Evolutionary conservation across 2,888 invertebrate species (phyloP), one percentile per base, ranked within the genome.

Genomic region (Spilosoma lubricipeda): DNA sequence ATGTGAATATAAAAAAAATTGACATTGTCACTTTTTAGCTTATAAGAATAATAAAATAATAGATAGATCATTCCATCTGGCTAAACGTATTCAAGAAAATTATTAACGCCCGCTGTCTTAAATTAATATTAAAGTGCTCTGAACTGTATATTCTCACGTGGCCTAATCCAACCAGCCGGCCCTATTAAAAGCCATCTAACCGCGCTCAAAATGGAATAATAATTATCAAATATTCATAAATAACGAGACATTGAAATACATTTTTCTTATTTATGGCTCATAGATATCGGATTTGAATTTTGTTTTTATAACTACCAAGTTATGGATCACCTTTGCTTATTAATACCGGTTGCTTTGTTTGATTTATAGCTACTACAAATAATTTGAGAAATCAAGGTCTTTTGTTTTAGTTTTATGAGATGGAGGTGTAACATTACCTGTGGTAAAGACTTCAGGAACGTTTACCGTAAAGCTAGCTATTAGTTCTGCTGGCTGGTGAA

Each of bases 81-180:
- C 86, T 75, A 36, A 64, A 77, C 80, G 79, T 88, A 86, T 87
- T 88, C 73, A 75, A 73, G 69, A 74, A 80, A 87, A 45, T 45
- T 87, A 87, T 85, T 88, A 87, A 89, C 87, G 89, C 87, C 84
- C 87, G 89, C 87, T 83, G 82, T 86, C 85, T 89, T 87, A 89
- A 90, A 92, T 93, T 91, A 90, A 92, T 92, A 90, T 92, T 86
- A 82, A 90, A 90, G 86, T 88, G 84, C 84, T 89, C 86, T 87
- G 87, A 80, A 80, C 23, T 68, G 81, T 81, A 83, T 86, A 87
- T 92, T 93, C 92, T 93, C 93, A 92, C 92, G 90, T 90, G 84
- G 89, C 80, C 81, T 79, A 84, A 87, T 87, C 67, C 45, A 20
- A 52, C 30, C 67, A 52, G 67, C 30, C 68, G 52, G 69, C 45